phyloP scores from a whole-genome alignment of 2,797 vertebrate genomes.

The Enteromius paludinosus region DNA sequence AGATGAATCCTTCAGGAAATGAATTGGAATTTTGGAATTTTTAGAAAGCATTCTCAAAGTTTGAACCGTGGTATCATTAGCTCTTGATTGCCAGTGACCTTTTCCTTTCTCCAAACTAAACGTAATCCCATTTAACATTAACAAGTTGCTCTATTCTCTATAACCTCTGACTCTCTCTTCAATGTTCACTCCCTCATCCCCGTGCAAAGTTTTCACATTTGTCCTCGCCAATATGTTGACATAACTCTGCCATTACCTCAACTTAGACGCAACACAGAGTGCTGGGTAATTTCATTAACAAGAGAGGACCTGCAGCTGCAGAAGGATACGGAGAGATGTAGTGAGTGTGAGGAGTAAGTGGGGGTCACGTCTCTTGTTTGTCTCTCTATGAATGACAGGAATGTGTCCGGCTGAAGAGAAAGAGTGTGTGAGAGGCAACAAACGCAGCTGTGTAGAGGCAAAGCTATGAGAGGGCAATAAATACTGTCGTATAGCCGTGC shows the following conservation, averaged over 20 bases:
- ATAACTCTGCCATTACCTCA: slow-evolving; percentile 58
- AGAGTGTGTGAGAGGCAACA: slow-evolving; percentile 54
- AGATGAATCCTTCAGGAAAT: neutral
- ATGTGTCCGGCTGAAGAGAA: slow-evolving; percentile 48
- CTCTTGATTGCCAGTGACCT: neutral
- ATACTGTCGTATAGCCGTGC: slow-evolving; percentile 44
- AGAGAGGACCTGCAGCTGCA: slow-evolving; percentile 61
- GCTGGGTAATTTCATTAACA: slow-evolving; percentile 63
- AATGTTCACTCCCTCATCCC: slow-evolving; percentile 47
- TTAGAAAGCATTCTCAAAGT: neutral
- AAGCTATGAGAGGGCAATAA: slow-evolving; percentile 48
- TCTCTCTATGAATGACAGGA: slow-evolving; percentile 58
- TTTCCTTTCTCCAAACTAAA: neutral
- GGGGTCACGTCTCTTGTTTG: slow-evolving; percentile 46
- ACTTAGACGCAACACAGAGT: slow-evolving; percentile 52
- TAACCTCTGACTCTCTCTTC: slow-evolving; percentile 24
- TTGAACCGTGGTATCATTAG: neutral
- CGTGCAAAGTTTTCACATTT: slow-evolving; percentile 49
- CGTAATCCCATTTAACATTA: slow-evolving; percentile 17
- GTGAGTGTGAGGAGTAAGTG: slow-evolving; percentile 23
- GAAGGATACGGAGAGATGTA: slow-evolving; percentile 38
- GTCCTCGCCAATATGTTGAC: slow-evolving; percentile 62
- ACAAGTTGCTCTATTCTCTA: slow-evolving; percentile 19
- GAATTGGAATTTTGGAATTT: neutral
- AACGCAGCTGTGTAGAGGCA: slow-evolving; percentile 55